Base-by-base conservation (phyloP, 2,113 vertebrate genomes). In the Glaucomys volans region DNA sequence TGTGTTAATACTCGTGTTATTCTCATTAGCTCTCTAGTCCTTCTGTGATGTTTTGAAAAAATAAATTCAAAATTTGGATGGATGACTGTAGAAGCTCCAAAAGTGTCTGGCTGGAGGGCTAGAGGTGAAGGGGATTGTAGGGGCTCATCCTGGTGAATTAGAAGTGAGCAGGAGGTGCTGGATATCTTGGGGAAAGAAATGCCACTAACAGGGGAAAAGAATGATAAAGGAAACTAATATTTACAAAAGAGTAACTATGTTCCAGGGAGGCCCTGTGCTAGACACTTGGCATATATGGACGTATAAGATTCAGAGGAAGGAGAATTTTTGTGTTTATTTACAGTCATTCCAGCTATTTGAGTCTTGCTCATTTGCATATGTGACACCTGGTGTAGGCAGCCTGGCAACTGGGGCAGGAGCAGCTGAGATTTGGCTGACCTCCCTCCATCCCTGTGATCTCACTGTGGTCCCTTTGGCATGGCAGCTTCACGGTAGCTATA, bases 271-370 rank as follows among this genome's bases (percentile, higher is more conserved):
- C 8, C 35, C 14, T 87, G 32, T 72, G 54, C 62, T 91, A 37
- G 11, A 26, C 54, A 79, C 71, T n/a, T 54, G 84, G 42, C 62
- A 76, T 85, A n/a, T 44, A 54, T 6, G 20, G 28, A 66, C 64
- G n/a, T 37, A n/a, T 1, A 24, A 90, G 28, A 80, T 20, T 72
- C 28, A 40, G 18, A 94, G 24, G 67, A 86, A 81, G 28, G 42
- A 83, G 11, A 79, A 83, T 28, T 88, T 93, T 35, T 59, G 72
- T 92, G 79, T 18, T 91, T 86, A n/a, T 24, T 74, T 92, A 44
- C 12, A 80, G 74, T 80, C 59, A 92, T 57, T 71, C 40, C 32
- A 87, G 62, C 42, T 75, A 80, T 47, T 91, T 1, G 11, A 66
- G 35, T 30, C 44, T 64, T 88, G 59, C 67, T 92, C 84, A 54